Evolutionary conservation across 2,113 vertebrate species (phyloP).

Genomic region (Eleginops maclovinus): DNA sequence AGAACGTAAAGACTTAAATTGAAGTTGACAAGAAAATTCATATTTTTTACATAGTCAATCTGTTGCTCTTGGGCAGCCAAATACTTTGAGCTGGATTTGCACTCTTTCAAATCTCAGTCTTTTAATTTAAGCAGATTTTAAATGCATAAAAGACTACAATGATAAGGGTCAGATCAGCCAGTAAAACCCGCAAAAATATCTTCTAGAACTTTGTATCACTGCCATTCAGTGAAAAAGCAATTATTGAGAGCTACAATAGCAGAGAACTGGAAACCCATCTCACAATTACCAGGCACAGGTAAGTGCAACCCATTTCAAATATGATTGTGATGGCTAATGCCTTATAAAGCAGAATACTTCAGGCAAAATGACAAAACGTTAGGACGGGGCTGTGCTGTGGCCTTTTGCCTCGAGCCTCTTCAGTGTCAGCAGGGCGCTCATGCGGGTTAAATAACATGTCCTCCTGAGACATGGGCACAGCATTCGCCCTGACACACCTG

Average conservation of each 20-base stretch:
- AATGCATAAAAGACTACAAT: too few relatives aligned
- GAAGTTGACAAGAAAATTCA: too few relatives aligned
- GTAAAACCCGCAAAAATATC: not conserved
- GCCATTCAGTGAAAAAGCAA: not conserved
- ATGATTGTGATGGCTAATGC: not conserved
- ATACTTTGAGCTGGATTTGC: too few relatives aligned
- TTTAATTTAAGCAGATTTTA: too few relatives aligned
- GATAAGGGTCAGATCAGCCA: not conserved
- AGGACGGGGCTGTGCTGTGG: not conserved
- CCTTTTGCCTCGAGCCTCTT: not conserved
- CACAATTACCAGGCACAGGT: not conserved
- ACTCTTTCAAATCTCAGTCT: too few relatives aligned
- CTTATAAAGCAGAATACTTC: not conserved
- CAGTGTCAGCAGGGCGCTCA: conserved; percentile 21
- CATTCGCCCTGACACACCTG: conserved; percentile 46
- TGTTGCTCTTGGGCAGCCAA: too few relatives aligned
- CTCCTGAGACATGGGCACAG: conserved; percentile 16
- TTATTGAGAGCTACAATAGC: not conserved
- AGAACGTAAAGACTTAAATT: too few relatives aligned
- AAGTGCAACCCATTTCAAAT: not conserved
- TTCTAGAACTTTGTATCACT: not conserved
- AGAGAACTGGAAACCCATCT: too few relatives aligned
- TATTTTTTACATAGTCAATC: too few relatives aligned
- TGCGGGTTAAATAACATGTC: conserved; percentile 48
- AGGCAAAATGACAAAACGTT: not conserved